Base-by-base conservation (phyloP, 2,797 vertebrate species). In the Anguilla pacifica region DNA sequence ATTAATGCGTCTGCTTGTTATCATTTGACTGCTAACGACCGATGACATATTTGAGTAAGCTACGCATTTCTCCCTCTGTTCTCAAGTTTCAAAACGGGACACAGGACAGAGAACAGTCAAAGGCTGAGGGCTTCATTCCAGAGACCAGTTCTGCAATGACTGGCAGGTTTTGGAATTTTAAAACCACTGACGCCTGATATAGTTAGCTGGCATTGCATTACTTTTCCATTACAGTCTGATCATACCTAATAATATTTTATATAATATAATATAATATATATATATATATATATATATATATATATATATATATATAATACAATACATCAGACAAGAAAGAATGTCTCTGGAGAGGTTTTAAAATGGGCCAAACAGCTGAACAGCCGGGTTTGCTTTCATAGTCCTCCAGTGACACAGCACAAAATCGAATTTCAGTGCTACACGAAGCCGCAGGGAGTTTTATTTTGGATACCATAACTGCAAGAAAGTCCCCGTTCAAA, bases 381-480 rank as follows among this genome's bases (percentile, higher is more conserved):
- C 17, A 51, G 43, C 11, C 2, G 79, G 19, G 79, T n/a, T 81
- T 25, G 11, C 19, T 82, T n/a, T 49, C 79, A 35, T n/a, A n/a
- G 19, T 28, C 86, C 43, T 83, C 17, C 74, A 53, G 74, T 87
- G 83, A 89, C 85, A n/a, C 86, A 83, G 6, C 70, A 25, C 13
- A 70, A 86, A 51, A 85, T 85, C 61, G 89, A 43, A 86, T 57
- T 57, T 88, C 81, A 85, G 67, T 6, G 87, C 90, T 87, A 91
- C 81, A 64, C 28, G 77, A 90, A 19, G 31, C 88, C 53, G 55
- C 31, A 61, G 28, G 72, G 86, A 55, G 39, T 89, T 91, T 90
- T 88, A 90, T 91, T 90, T 91, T 90, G 79, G 88, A 87, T 87
- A 84, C 49, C 67, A 85, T 86, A 88, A 87, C 86, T 88, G 89